phyloP scores from a whole-genome alignment of 2,888 invertebrate genomes.

The Cheilosia soror region DNA sequence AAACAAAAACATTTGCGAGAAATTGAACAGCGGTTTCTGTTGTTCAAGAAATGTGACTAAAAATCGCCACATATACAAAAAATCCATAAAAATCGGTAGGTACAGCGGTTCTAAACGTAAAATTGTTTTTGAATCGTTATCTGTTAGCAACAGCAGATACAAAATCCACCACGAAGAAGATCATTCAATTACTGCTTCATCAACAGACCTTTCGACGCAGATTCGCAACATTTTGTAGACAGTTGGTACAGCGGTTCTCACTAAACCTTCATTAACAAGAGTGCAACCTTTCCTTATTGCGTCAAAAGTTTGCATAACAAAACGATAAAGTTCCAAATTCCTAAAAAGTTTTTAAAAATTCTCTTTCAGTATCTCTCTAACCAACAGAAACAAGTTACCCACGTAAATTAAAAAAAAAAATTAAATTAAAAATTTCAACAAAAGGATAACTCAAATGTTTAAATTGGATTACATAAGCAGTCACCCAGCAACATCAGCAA shows the following conservation, averaged over 20 bases:
- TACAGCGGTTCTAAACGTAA: too few species aligned
- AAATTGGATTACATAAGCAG: slow-evolving; percentile 51
- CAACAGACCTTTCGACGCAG: too few species aligned
- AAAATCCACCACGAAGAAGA: too few species aligned
- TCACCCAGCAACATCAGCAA: slow-evolving; percentile 14
- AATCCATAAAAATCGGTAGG: too few species aligned
- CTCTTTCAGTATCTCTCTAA: slow-evolving; percentile 32
- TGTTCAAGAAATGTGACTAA: too few species aligned
- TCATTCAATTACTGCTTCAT: too few species aligned
- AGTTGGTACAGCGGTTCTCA: not conserved
- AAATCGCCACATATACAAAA: too few species aligned
- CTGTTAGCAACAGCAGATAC: too few species aligned
- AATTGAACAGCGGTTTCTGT: too few species aligned
- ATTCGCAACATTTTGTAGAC: not conserved
- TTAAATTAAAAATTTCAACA: slow-evolving; percentile 8
- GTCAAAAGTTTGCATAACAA: slow-evolving; percentile 19
- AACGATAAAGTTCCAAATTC: not conserved
- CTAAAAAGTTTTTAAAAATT: not conserved
- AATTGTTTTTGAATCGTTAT: too few species aligned
- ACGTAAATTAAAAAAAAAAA: slow-evolving; percentile 5
- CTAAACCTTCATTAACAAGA: not conserved
- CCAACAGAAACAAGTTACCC: not conserved
- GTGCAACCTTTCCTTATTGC: slow-evolving; percentile 29
- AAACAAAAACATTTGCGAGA: too few species aligned
- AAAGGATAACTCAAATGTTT: slow-evolving; percentile 43